A percentile compares a stretch with the other conserved stretches of the same genome.
phyloP scores from a whole-genome alignment of 1,140 invertebrate species.

The Apolygus lucorum region DNA sequence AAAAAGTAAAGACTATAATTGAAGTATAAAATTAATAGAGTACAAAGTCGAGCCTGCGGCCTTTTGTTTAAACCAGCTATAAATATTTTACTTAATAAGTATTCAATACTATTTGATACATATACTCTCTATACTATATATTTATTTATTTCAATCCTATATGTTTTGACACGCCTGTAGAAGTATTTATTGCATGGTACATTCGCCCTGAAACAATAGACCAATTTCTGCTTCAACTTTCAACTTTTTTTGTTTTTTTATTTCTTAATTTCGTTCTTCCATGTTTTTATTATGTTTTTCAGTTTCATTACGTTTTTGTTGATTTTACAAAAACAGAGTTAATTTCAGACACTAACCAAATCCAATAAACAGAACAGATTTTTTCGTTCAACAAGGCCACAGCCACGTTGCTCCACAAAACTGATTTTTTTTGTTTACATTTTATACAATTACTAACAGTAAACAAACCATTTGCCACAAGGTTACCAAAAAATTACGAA shows the following conservation, averaged over 20 bases:
- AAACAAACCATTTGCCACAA: conserved; percentile 4
- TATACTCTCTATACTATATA: conserved; percentile 11
- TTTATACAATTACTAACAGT: conserved; percentile 28
- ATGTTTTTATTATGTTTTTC: not conserved
- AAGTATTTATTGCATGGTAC: conserved; percentile 24
- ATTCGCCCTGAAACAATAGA: conserved; percentile 26
- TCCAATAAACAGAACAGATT: not conserved
- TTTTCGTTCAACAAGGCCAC: conserved; percentile 9
- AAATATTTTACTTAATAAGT: conserved; percentile 29
- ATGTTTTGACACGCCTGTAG: conserved; percentile 30
- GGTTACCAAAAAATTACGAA: conserved; percentile 1
- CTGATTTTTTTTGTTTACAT: conserved; percentile 1
- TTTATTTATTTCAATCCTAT: conserved; percentile 28
- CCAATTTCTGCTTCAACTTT: conserved; percentile 3
- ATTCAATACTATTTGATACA: conserved; percentile 27
- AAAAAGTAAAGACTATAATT: too few relatives aligned
- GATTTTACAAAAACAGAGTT: not conserved
- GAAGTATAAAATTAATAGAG: too few relatives aligned
- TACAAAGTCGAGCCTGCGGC: conserved; percentile 23
- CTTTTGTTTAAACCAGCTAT: conserved; percentile 30
- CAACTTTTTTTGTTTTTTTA: too few relatives aligned
- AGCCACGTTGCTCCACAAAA: too few relatives aligned
- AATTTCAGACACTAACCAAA: not conserved
- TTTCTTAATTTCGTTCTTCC: too few relatives aligned
- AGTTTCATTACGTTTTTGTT: not conserved